A percentile compares a stretch with the other conserved stretches of the same genome.
These are phyloP conservation scores for Brachypalpus laphriformis DNA, from an alignment of 2,888 invertebrate species.

Conservation along the genomic window DNA sequence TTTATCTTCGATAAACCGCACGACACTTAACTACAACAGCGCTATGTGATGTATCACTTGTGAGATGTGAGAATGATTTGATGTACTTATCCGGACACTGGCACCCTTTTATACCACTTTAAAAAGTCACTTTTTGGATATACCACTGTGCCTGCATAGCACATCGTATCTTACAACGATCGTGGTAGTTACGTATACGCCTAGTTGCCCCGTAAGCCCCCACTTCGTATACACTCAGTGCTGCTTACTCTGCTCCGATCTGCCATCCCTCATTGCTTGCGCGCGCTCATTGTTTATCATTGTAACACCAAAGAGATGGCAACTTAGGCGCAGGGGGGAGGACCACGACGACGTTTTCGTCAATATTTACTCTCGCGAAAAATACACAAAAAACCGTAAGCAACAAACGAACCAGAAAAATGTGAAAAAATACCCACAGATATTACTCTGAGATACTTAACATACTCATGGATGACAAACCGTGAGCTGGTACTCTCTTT, in stretches of 20 bases:
- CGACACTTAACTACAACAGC: constrained; percentile 45
- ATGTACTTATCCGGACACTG: constrained; percentile 80
- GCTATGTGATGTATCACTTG: constrained; percentile 78
- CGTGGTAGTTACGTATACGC: constrained; percentile 72
- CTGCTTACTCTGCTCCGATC: too few species aligned
- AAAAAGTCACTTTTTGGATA: constrained; percentile 67
- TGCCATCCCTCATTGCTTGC: constrained; percentile 69
- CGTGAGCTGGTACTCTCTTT: constrained; percentile 17
- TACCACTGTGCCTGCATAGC: constrained; percentile 37
- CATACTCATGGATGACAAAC: constrained; percentile 26
- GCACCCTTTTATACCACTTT: constrained; percentile 82
- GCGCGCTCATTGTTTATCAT: constrained; percentile 57
- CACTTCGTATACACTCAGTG: background rate
- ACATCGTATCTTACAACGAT: constrained; percentile 29
- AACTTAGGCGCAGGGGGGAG: background rate
- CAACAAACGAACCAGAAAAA: constrained; percentile 62
- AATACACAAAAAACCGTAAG: constrained; percentile 68
- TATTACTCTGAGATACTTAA: constrained; percentile 23
- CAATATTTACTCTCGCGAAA: constrained; percentile 73
- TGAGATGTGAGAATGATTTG: constrained; percentile 82
- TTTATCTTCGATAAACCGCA: constrained; percentile 59
- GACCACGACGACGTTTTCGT: constrained; percentile 43
- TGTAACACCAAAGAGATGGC: constrained; percentile 33
- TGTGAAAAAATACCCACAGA: constrained; percentile 31
- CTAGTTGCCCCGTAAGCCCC: constrained; percentile 43